Conservation (phyloP, 2,797 vertebrate species). For the Petrocephalus sullivani region DNA sequence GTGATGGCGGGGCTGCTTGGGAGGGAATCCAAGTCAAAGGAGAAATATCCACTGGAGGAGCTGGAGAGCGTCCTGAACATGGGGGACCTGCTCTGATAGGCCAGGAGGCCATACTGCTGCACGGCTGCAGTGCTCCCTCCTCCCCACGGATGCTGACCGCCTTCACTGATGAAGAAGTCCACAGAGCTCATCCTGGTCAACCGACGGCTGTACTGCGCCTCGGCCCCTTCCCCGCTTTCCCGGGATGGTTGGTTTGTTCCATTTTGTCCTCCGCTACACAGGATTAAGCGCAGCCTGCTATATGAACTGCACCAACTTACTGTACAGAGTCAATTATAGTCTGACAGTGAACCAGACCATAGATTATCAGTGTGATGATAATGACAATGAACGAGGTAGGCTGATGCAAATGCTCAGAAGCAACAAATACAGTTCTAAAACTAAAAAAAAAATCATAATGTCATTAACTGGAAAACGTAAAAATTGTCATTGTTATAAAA, state of each 20-base stretch:
- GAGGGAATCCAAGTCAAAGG: constrained; percentile 74
- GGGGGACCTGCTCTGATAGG: constrained; percentile 59
- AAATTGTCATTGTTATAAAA: background rate
- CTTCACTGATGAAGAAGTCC: background rate
- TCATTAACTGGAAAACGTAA: background rate
- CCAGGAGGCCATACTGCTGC: background rate
- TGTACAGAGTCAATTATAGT: background rate
- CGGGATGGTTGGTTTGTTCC: constrained; percentile 65
- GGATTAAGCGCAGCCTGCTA: constrained; percentile 24
- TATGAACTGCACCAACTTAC: background rate
- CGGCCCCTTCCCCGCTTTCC: constrained; percentile 53
- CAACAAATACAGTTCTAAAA: background rate
- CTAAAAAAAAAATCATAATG: background rate
- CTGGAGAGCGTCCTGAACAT: constrained; percentile 68
- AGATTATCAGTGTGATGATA: background rate
- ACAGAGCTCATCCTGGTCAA: constrained; percentile 53
- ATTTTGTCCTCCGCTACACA: constrained; percentile 44
- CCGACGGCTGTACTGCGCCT: constrained; percentile 55
- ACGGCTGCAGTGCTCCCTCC: no score
- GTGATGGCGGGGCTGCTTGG: constrained; percentile 72
- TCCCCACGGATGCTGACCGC: background rate
- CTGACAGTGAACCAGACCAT: background rate
- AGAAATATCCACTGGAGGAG: constrained; percentile 86
- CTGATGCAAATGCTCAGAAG: no score
- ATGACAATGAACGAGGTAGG: background rate